phyloP scores from a whole-genome alignment of 2,888 invertebrate genomes.

The Arrhopalites spinosus region DNA sequence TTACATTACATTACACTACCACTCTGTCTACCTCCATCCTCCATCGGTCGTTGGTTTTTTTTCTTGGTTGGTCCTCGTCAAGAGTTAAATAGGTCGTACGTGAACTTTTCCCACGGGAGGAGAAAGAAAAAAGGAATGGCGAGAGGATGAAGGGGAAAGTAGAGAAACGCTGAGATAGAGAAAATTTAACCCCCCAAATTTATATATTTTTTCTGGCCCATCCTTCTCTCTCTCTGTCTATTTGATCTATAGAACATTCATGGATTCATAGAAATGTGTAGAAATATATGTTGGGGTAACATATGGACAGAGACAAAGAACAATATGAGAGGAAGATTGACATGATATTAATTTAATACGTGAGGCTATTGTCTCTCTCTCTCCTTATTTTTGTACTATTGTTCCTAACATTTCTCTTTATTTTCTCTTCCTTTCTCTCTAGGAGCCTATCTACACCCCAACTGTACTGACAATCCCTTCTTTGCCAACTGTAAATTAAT shows the following conservation, averaged over 20 bases:
- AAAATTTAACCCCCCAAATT: too few species aligned
- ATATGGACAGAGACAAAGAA: not conserved
- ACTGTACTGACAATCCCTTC: conserved; percentile 83
- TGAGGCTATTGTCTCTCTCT: not conserved
- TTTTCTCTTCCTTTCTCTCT: conserved; percentile 52
- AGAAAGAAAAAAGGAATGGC: too few species aligned
- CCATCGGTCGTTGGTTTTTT: not conserved
- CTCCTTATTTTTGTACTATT: not conserved
- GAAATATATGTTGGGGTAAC: not conserved
- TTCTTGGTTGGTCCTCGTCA: not conserved
- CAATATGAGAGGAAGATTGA: not conserved
- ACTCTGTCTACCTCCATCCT: not conserved
- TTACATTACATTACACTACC: not conserved
- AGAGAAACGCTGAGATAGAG: too few species aligned
- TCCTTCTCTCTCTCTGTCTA: not conserved
- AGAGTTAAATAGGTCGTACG: too few species aligned
- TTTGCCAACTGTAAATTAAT: conserved; percentile 90
- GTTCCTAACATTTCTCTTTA: not conserved
- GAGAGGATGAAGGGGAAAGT: too few species aligned
- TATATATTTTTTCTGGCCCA: not conserved
- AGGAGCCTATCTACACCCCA: conserved; percentile 76
- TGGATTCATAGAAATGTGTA: not conserved
- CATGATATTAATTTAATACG: conserved; percentile 15
- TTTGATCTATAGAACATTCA: not conserved
- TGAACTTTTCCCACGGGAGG: too few species aligned